Base-by-base conservation (phyloP, 1,140 invertebrate species). In the Cydia splendana region DNA sequence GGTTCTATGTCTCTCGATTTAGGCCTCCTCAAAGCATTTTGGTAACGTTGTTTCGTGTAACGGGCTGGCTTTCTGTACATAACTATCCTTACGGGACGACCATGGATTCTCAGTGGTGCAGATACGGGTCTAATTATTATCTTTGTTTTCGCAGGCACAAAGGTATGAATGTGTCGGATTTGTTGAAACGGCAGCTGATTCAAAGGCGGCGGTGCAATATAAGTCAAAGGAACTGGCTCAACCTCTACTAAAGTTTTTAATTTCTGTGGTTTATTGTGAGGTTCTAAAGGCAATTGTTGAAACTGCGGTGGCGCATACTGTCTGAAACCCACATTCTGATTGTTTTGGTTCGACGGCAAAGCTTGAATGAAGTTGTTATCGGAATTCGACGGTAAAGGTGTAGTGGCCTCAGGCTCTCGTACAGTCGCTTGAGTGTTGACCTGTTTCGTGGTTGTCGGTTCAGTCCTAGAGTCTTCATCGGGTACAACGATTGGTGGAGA, bases 211-310 rank as follows among this genome's bases (percentile, higher is more conserved):
- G 91, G 90, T 20, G 88, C 86, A 38, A 93, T 91, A 38, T 93
- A 93, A 0, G 86, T 85, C 28, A 93, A 76, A 20, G 91, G 91
- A 42, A 91, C 89, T 15, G 85, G 87, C 13, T 91, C 89, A 3
- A 93, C 81, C 82, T 93, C 90, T 0, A 93, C 89, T 24, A 80
- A 87, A 0, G 91, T 93, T 77, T 88, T 93, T n/a, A 90, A 57
- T 45, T 92, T 93, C 73, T 87, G 86, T 1, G 88, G 86, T 62
- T 51, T 81, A 4, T 18, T 24, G 45, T 75, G 75, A 34, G 78
- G 71, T 65, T 75, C 76, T 0, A 76, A 74, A 28, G 65, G 76
- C 18, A 76, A 78, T 38, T 77, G 76, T 15, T 78, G 77, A 24
- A 45, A 65, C 4, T 42, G 45, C 7, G 82, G 81, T 28, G 85